phyloP scores from a whole-genome alignment of 2,888 invertebrate genomes.

The Pristionchus fissidentatus region DNA sequence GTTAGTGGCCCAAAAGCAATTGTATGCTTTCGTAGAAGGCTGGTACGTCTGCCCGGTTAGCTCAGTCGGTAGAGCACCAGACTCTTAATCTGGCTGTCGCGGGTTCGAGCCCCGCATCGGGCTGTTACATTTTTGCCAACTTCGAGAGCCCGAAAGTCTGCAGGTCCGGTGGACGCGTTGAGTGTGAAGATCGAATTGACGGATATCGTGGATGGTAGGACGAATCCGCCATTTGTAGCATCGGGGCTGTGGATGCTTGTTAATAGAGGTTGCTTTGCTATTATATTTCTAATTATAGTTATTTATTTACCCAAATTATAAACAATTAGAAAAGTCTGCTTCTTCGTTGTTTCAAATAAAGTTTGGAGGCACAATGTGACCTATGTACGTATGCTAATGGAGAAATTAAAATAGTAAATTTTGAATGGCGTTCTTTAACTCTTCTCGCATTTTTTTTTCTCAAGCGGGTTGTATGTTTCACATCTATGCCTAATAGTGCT shows the following conservation, averaged over 20 bases:
- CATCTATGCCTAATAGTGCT: slow-evolving; percentile 18
- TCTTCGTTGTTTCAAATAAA: no score
- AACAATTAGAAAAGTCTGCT: no score
- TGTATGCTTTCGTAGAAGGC: no score
- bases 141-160: no score
- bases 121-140: neutral
- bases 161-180: slow-evolving; percentile 61
- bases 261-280: slow-evolving; percentile 64
- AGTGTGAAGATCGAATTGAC: slow-evolving; percentile 67
- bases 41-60: slow-evolving; percentile 65
- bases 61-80: slow-evolving; percentile 70
- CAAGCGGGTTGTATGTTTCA: neutral
- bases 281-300: neutral
- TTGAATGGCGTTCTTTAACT: no score
- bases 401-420: no score
- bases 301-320: no score
- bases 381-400: no score
- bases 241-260: slow-evolving; percentile 68
- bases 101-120: slow-evolving; percentile 57
- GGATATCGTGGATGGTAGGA: slow-evolving; percentile 66
- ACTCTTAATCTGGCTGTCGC: slow-evolving; percentile 66
- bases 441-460: neutral
- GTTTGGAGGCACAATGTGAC: no score
- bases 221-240: slow-evolving; percentile 68
- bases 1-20: no score